phyloP scores from a whole-genome alignment of 2,888 invertebrate species.

The Eledone cirrhosa region DNA sequence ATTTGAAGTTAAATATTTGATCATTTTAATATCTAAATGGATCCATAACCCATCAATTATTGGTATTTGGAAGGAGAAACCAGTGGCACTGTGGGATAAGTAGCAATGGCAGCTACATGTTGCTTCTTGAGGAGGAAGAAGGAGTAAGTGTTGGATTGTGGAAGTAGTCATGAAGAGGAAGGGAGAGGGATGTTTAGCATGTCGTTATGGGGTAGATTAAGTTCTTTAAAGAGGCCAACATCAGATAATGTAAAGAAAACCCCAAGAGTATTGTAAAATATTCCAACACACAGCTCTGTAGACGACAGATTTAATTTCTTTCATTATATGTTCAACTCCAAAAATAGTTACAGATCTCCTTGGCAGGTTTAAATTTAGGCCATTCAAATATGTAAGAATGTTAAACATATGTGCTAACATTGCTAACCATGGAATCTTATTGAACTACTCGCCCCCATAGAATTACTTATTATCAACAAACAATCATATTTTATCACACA shows the following conservation, averaged over 20 bases:
- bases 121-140: too few species aligned
- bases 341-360: not conserved
- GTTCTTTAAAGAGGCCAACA: not conserved
- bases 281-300: not conserved
- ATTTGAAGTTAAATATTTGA: not conserved
- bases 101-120: too few species aligned
- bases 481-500: not conserved
- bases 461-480: not conserved
- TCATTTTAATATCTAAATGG: not conserved
- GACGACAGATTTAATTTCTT: not conserved
- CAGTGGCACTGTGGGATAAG: not conserved
- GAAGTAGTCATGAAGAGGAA: too few species aligned
- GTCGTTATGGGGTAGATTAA: not conserved
- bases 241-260: not conserved
- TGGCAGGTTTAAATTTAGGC: not conserved
- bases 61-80: not conserved
- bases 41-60: not conserved
- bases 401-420: not conserved
- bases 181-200: too few species aligned
- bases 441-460: not conserved
- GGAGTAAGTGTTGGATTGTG: too few species aligned
- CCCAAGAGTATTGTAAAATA: not conserved
- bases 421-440: not conserved
- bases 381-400: constrained; percentile 16
- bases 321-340: not conserved